Evolutionary conservation across 2,113 vertebrate species (phyloP), one percentile per base, ranked within the genome.

Genomic region (Phoxinus phoxinus): DNA sequence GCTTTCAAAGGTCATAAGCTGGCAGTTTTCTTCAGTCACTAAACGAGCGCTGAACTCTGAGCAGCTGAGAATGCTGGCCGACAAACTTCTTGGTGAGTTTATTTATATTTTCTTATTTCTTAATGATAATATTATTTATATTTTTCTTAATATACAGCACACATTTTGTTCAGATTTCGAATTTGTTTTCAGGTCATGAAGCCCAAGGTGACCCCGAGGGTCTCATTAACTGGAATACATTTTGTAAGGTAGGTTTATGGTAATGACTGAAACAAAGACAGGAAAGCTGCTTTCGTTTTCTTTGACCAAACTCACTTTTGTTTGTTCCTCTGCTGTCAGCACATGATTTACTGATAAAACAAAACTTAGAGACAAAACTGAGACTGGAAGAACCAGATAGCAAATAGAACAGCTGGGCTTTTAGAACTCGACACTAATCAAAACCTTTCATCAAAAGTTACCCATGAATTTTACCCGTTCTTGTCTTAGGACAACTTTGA

Each of bases 21-120:
- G 98, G 97, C 98, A 99, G 92, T 99, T 99, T 92, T 94, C 96
- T 13, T 96, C 97, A 0, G 90, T 96, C 78, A 97, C 97, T 30
- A 95, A 97, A 72, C 94, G 96, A 77, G 96, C 92, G 48, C 97
- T 99, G 6, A 95, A 96, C 13, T 71, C 90, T 23, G 93, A 97
- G 59, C 98, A 99, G 84, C 94, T 98, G 84, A 94, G 48, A 89
- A 94, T 86, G 88, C 91, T 95, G 1, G 91, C 85, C 71, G 90
- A 91, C 56, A 95, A 93, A 86, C 56, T 95, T 12, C 88, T 92
- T 10, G 93, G 95, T 95, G 72, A 92, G 94, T 11, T 21, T n/a
- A 48, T 51, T 6, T 41, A 21, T 41, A 37, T 2, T 72, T 72
- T 21, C 3, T 41, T 41, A 41, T 41, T 41, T 41, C 41, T 41